phyloP scores from a whole-genome alignment of 2,888 invertebrate genomes.

The Anoncus sp. region DNA sequence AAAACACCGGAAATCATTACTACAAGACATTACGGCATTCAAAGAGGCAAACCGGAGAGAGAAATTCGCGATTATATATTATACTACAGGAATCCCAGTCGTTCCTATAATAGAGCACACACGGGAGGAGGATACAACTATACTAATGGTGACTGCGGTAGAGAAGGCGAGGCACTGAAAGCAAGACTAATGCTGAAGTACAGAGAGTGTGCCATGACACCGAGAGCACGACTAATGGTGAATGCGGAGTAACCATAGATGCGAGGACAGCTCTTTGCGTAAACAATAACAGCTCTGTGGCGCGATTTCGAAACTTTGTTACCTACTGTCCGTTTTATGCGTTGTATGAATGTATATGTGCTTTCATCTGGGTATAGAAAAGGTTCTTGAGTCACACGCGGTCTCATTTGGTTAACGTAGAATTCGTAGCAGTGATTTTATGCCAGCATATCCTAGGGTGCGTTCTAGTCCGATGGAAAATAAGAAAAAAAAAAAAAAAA shows the following conservation, averaged over 20 bases:
- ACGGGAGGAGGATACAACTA: background rate
- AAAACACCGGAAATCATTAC: conserved; percentile 6
- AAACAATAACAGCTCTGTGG: conserved; percentile 59
- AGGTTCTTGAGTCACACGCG: background rate
- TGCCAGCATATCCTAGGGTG: too few relatives aligned
- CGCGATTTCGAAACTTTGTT: conserved; percentile 31
- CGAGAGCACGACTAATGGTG: conserved; percentile 53
- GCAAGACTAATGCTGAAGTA: conserved; percentile 56
- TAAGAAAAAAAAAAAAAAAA: too few relatives aligned
- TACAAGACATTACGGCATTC: background rate
- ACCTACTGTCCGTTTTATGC: conserved; percentile 5
- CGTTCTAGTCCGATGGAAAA: too few relatives aligned
- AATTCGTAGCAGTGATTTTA: too few relatives aligned
- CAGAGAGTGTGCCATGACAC: conserved; percentile 32
- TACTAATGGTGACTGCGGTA: conserved; percentile 23
- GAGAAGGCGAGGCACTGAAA: conserved; percentile 35
- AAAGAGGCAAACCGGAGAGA: background rate
- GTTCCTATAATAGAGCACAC: conserved; percentile 19
- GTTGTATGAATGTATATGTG: background rate
- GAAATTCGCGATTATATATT: conserved; percentile 29
- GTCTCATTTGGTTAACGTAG: too few relatives aligned
- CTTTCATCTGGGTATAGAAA: conserved; percentile 10
- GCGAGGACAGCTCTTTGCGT: conserved; percentile 27
- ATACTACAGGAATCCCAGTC: conserved; percentile 11
- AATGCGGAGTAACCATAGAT: conserved; percentile 28